Base-by-base conservation (phyloP, 2,113 vertebrate species). In the Mellivora capensis region DNA sequence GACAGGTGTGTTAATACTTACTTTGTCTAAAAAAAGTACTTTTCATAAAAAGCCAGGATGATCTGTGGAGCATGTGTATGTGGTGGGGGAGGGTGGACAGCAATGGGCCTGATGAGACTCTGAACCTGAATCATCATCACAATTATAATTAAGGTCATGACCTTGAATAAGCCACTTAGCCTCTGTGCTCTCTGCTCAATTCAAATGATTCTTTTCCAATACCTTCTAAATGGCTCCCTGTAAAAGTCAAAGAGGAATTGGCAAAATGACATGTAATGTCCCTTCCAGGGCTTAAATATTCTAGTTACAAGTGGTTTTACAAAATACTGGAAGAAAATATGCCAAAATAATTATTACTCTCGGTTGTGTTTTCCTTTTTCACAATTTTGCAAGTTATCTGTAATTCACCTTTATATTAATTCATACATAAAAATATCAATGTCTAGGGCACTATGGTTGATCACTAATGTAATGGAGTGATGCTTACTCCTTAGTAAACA, bases 401-500 rank as follows among this genome's bases (percentile, higher is more conserved):
- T 47, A 90, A 82, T 52, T 1, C 17, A 79, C 12, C 23, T 84
- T 94, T 59, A 47, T 71, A 91, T 86, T 86, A 52, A 79, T 79
- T 67, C 77, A 74, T 69, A 39, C 42, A 90, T 20, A 39, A 69
- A 61, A 85, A 86, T 64, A 67, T n/a, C 34, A 61, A 21, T 44
- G 13, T 31, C 37, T 21, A 79, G 20, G 25, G 31, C 31, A 77
- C 5, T 74, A 20, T 8, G 21, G 12, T 27, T 87, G n/a, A 82
- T 64, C 54, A 71, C 3, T 64, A 64, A 2, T 20, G 88, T 62
- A 94, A 67, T 72, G 20, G 61, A 87, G 12, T 11, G 44, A 21
- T 71, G 4, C 14, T 72, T 91, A 83, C 17, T 87, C 42, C 10
- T 91, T 54, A 87, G 49, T 61, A 94, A 96, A 88, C 54, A 94